Percentiles rank a stretch among this genome's conserved stretches.
Conservation (phyloP, 2,113 vertebrate genomes). For the Octodon degus region DNA sequence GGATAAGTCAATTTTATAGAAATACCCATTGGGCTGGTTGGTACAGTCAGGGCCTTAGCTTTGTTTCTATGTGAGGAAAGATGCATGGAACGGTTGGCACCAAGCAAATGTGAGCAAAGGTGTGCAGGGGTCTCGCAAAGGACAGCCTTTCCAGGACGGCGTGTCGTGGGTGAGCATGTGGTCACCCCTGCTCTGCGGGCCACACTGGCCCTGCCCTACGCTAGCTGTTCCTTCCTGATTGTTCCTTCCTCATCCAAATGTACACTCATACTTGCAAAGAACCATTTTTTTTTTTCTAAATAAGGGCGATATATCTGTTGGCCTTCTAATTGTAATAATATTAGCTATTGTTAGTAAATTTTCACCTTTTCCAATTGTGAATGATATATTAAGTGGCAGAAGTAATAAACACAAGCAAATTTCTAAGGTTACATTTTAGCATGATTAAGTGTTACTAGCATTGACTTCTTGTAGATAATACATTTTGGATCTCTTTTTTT, state of each 20-base stretch:
- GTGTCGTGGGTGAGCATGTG: neutral
- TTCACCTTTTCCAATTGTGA: neutral
- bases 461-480: neutral
- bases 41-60: neutral
- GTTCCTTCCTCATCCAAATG: neutral
- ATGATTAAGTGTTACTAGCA: neutral
- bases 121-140: neutral
- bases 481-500: neutral
- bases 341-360: neutral
- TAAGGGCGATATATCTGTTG: neutral
- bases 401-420: neutral
- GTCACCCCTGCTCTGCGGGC: rapidly evolving
- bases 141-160: neutral
- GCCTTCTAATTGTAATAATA: neutral
- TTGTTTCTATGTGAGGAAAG: neutral
- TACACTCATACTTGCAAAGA: neutral
- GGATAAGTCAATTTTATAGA: neutral
- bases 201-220: neutral
- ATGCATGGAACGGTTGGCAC: neutral
- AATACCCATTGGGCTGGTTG: neutral
- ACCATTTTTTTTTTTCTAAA: neutral
- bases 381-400: neutral
- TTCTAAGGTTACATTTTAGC: neutral
- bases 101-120: neutral
- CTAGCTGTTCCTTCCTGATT: too few relatives aligned